Evolutionary conservation across 2,888 invertebrate genomes (phyloP).

Genomic region (Cerastoderma edule): DNA sequence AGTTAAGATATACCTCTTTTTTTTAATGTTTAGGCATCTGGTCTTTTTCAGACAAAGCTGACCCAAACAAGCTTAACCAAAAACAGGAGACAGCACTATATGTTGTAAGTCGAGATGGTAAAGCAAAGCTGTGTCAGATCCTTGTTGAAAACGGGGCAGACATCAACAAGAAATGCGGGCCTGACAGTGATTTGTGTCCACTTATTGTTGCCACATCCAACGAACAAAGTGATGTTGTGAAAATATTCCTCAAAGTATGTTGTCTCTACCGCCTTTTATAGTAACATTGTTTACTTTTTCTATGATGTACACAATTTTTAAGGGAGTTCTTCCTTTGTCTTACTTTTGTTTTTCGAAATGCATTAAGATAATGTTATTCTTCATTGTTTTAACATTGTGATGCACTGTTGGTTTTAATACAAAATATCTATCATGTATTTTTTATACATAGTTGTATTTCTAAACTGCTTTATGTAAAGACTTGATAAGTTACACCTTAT

Average conservation of each 20-base stretch:
- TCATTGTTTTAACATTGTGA: too few species aligned
- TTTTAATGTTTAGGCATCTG: too few species aligned
- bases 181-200: slow-evolving; percentile 64
- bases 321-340: neutral
- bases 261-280: neutral
- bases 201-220: slow-evolving; percentile 73
- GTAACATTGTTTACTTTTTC: neutral
- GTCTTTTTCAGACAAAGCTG: slow-evolving; percentile 58
- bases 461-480: too few species aligned
- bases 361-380: too few species aligned
- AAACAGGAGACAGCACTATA: slow-evolving; percentile 69
- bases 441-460: too few species aligned
- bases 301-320: neutral
- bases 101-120: slow-evolving; percentile 66
- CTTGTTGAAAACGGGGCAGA: slow-evolving; percentile 67
- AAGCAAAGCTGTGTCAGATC: slow-evolving; percentile 51
- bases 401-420: too few species aligned
- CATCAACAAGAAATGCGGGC: slow-evolving; percentile 60
- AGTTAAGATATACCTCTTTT: too few species aligned
- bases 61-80: slow-evolving; percentile 56
- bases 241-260: slow-evolving; percentile 70
- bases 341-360: too few species aligned
- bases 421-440: too few species aligned
- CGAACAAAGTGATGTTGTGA: slow-evolving; percentile 69
- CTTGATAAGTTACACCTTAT: too few species aligned